Conservation (phyloP, 2,797 vertebrate species). For the Tenualosa ilisha region DNA sequence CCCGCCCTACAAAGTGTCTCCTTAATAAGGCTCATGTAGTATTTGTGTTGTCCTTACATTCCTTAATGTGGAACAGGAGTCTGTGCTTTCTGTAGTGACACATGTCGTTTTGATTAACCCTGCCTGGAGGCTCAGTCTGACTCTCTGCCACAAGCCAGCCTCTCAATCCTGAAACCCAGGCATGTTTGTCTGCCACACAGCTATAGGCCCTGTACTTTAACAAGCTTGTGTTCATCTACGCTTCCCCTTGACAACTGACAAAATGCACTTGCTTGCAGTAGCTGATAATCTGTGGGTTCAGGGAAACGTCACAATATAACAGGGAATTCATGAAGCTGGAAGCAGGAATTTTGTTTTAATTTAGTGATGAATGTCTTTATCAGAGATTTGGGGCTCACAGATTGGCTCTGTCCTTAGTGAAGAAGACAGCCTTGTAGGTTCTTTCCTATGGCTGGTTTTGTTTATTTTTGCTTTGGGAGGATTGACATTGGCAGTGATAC, state of each 20-base stretch:
- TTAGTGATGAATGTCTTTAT: background rate
- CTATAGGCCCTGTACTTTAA: background rate
- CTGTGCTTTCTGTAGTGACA: slow-evolving; percentile 68
- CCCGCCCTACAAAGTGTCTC: slow-evolving; percentile 61
- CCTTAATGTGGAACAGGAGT: slow-evolving; percentile 59
- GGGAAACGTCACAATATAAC: background rate
- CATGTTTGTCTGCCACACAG: background rate
- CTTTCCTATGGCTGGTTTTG: too few species aligned
- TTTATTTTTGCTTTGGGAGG: too few species aligned
- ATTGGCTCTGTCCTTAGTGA: too few species aligned
- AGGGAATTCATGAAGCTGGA: background rate
- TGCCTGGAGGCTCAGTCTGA: slow-evolving; percentile 54
- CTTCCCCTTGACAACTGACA: background rate
- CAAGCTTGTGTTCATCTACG: background rate
- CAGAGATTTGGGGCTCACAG: background rate
- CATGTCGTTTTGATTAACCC: slow-evolving; percentile 67
- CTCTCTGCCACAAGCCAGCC: slow-evolving; percentile 54
- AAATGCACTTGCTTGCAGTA: background rate
- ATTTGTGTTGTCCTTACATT: slow-evolving; percentile 69
- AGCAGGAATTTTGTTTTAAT: background rate
- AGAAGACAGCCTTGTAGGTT: too few species aligned
- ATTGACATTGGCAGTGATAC: too few species aligned
- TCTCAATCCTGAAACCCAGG: slow-evolving; percentile 7
- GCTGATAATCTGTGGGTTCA: too few species aligned
- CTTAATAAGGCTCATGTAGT: slow-evolving; percentile 68